Base-by-base conservation (phyloP, 2,888 invertebrate genomes). In the Sminthurinus aureus region DNA sequence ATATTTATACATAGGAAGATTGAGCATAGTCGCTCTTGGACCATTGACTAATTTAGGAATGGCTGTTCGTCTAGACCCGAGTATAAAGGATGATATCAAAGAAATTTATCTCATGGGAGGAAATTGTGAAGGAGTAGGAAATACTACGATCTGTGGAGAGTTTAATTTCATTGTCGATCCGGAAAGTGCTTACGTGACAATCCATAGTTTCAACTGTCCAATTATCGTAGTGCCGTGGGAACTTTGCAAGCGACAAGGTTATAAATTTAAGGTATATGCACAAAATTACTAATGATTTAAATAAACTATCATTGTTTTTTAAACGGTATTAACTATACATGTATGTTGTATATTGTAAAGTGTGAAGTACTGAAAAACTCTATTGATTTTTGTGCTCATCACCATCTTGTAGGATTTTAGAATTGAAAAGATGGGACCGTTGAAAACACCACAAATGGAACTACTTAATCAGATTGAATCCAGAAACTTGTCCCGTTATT, bases 101-200 rank as follows among this genome's bases (percentile, higher is more conserved):
- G 88, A 89, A 6, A 89, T 91, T 51, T 90, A 89, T 85, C 89
- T 90, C 15, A 91, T 91, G 91, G 91, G 91, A n/a, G 91, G 91
- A 74, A 91, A 91, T 84, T 89, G 90, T 80, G 89, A 90, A 89
- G 90, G 89, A 71, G 84, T 88, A 22, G 90, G 90, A 0, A 90
- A 90, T 82, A 87, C 88, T 20, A 89, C 89, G 0, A 84, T 89
- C 8, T 87, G 90, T 50, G 91, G 91, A 0, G 92, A 92, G 87
- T 93, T 92, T 89, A 92, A 92, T 88, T 92, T 92, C 86, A 89
- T 89, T 80, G 89, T 89, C 82, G 92, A 92, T 87, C 92, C 92
- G 0, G 92, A 92, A 87, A 91, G 92, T 0, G 92, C 92, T 0
- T 89, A 90, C 79, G 90, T 92, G 24, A 91, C 91, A 0, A 87